Evolutionary conservation across 2,888 invertebrate genomes (phyloP).

Genomic region (Tryphoninae sp.): DNA sequence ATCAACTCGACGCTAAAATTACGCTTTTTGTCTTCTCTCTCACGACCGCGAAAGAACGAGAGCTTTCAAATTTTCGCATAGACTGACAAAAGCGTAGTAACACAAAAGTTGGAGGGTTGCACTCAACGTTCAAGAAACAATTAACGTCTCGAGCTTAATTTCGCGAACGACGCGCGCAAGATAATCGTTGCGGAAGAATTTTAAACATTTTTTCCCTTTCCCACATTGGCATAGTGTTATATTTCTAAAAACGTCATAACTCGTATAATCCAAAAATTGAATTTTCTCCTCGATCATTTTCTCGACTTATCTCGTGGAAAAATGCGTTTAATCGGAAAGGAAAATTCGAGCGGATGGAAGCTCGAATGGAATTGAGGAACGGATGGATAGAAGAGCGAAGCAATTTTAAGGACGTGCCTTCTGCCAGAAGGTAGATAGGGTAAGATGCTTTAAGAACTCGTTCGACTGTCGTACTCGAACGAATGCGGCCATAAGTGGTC

Average conservation of each 20-base stretch:
- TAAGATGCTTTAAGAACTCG: constrained; percentile 49
- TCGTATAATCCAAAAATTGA: too few species aligned
- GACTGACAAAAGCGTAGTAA: constrained; percentile 8
- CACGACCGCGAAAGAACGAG: not conserved
- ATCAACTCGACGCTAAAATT: constrained; percentile 21
- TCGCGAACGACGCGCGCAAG: too few species aligned
- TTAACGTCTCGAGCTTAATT: too few species aligned
- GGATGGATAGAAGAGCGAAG: constrained; percentile 16
- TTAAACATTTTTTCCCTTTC: too few species aligned
- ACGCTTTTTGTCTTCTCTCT: constrained; percentile 12
- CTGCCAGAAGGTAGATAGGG: constrained; percentile 54
- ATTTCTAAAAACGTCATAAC: too few species aligned
- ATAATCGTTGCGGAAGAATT: too few species aligned
- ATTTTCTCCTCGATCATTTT: too few species aligned
- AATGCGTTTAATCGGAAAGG: not conserved
- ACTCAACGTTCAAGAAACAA: too few species aligned
- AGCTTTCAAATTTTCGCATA: constrained; percentile 29
- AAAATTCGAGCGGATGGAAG: not conserved
- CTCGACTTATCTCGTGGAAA: not conserved
- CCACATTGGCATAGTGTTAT: too few species aligned
- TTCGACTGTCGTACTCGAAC: constrained; percentile 39
- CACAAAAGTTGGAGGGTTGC: too few species aligned
- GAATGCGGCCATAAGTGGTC: constrained; percentile 39
- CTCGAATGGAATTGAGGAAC: constrained; percentile 2
- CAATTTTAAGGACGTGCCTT: constrained; percentile 55